Evolutionary conservation across 2,888 invertebrate species (phyloP), one percentile per base, ranked within the genome.

Genomic region (Tholera decimalis): DNA sequence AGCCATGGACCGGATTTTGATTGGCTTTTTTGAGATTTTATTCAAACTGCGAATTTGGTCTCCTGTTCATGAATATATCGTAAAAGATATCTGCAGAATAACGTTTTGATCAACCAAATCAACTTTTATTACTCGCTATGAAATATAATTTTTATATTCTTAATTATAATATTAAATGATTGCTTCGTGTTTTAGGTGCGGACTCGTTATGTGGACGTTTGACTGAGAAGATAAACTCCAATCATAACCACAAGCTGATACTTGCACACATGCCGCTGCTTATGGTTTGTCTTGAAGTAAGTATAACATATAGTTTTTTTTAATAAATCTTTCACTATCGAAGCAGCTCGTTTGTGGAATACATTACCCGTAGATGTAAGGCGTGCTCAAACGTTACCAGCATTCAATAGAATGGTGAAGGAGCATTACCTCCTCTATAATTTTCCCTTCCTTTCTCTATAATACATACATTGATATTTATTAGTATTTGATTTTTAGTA

Each of bases 181-280:
- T 13, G 44, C 44, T 18, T 41, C 33, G 6, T 37, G 4, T 37
- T 39, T 3, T 63, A 99, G 99, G 99, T 90, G 99, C 99, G 2
- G 99, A 99, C 88, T 98, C 98, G 83, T 95, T 99, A n/a, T 99
- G 99, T 90, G 97, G 98, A 44, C 97, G 99, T 26, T 94, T 99
- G 46, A 98, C 98, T 0, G 99, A 99, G 92, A 99, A 99, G 91
- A 98, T 99, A 72, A 99, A 98, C 89, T 97, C 98, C 0, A 97
- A 98, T 87, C 98, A 99, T 83, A 98, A 98, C 63, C 98, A 98
- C 79, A 98, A 98, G 89, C 95, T 99, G 81, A 98, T 99, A 58
- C 94, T 99, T 83, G 98, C 99, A 1, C 99, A 99, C 88, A 98
- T 99, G 98, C 99, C 99, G 0, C 92, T 99, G 55, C 94, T 99